Percentiles rank a stretch among this genome's conserved stretches.
These are phyloP conservation scores for Vulpes lagopus DNA, from an alignment of 2,113 vertebrate species.

Conservation along the genomic window DNA sequence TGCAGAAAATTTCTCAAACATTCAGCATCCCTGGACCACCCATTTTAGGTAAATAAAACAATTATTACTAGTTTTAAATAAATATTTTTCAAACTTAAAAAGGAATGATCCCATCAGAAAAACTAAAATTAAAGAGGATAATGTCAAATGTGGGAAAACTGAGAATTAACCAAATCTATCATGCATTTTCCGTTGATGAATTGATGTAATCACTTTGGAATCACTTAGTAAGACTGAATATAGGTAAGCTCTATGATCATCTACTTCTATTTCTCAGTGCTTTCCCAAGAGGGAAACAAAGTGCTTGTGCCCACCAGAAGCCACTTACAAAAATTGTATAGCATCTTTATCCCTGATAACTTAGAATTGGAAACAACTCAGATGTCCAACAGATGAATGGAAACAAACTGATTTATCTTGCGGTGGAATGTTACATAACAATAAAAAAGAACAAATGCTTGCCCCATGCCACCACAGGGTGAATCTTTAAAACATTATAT, in stretches of 20 bases:
- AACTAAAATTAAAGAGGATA: not conserved
- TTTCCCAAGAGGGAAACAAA: not conserved
- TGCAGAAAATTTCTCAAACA: not conserved
- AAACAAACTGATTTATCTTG: not conserved
- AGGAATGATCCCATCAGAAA: not conserved
- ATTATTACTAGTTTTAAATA: slow-evolving; percentile 27
- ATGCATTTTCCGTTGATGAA: not conserved
- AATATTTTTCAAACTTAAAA: not conserved
- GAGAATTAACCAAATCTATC: not conserved
- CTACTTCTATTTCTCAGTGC: not conserved
- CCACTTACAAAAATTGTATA: not conserved
- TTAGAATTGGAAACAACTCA: slow-evolving; percentile 1
- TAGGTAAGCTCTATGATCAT: not conserved
- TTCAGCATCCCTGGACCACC: slow-evolving; percentile 11
- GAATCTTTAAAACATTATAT: not conserved
- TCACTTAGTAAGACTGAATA: not conserved
- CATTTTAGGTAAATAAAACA: slow-evolving; percentile 56
- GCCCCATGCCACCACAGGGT: not conserved
- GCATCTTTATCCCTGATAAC: not conserved
- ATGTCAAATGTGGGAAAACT: not conserved
- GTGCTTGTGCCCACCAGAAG: not conserved
- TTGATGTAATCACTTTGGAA: not conserved
- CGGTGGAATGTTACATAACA: not conserved
- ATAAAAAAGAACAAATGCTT: not conserved
- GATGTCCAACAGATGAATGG: not conserved